Evolutionary conservation across 1,140 invertebrate genomes (phyloP), one percentile per base, ranked within the genome.

Genomic region (Ectropis grisescens): DNA sequence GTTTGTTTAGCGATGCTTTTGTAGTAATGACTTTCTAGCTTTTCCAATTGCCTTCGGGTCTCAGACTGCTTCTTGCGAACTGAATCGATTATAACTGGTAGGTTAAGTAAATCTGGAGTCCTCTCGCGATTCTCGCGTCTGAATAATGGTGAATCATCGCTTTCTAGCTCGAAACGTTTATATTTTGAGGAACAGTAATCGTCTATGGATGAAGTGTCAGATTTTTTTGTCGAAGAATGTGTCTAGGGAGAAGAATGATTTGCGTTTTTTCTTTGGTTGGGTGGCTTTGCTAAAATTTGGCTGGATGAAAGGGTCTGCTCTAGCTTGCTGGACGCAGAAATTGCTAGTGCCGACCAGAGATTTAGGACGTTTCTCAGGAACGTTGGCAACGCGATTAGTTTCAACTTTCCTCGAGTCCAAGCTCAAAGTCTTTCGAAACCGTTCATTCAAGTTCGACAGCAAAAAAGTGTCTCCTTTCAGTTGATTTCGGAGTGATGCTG

Each of bases 121-220:
- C 62, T 75, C 38, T 66, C 70, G 23, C 59, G 47, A 13, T 60
- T 55, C 4, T 74, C 56, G 16, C 66, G 43, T 47, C 58, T 64
- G 33, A 83, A 81, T 2, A 84, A 29, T 7, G 82, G 82, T 12
- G 80, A 82, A 25, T 82, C 79, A 34, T 82, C 82, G 36, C 76
- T 80, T 48, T 84, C 82, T 19, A 82, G 37, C 33, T 84, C 78
- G 26, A 84, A 82, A 15, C 80, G 64, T 29, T 82, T 81, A 37
- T 84, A 84, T 58, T 82, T 84, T 1, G 82, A 84, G 9, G 82
- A 82, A 29, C 70, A 79, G 33, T 76, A 82, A 47, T 84, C 82
- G 35, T 84, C 82, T 25, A 75, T 67, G 0, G 82, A 82, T 29
- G 82, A 82, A 2, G 70, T 74, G 28, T 82, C 80, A 22, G 82